Percentiles rank a stretch among this genome's conserved stretches.
These are phyloP conservation scores for Argynnis bischoffii DNA, from an alignment of 2,888 invertebrate genomes.

Conservation along the genomic window DNA sequence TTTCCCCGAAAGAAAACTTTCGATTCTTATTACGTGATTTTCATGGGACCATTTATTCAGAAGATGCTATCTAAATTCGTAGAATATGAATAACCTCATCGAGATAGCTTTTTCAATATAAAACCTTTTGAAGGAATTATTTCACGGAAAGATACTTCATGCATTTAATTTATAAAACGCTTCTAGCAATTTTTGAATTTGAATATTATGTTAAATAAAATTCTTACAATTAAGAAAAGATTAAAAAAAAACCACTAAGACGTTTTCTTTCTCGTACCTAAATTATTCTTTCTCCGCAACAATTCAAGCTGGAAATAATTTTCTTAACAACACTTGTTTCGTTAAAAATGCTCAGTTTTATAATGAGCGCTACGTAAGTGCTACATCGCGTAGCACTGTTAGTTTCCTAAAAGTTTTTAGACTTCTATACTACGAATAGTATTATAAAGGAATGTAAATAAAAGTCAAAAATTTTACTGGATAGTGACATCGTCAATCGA, in stretches of 20 bases:
- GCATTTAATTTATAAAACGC: conserved; percentile 12
- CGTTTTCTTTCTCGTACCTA: conserved; percentile 8
- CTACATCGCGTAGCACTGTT: conserved; percentile 21
- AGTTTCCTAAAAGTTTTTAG: neutral
- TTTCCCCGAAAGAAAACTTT: neutral
- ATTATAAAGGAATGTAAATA: no score
- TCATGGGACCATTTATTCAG: conserved; percentile 8
- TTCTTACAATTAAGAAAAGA: conserved; percentile 1
- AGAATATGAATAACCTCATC: conserved; percentile 6
- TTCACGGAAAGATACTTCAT: conserved; percentile 1
- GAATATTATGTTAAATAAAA: neutral
- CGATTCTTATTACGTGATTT: conserved; percentile 7
- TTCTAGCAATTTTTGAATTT: neutral
- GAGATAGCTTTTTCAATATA: conserved; percentile 15
- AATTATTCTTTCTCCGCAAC: conserved; percentile 20
- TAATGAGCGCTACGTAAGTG: conserved; percentile 34
- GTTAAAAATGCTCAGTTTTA: conserved; percentile 35
- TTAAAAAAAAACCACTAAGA: neutral
- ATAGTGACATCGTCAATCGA: no score
- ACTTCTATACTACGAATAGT: neutral
- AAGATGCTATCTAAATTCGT: conserved; percentile 10
- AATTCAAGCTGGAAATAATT: conserved; percentile 33
- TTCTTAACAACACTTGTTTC: conserved; percentile 34
- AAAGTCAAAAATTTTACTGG: no score
- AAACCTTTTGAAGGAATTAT: neutral